These are phyloP conservation scores for Elymnias hypermnestra DNA, from an alignment of 1,140 invertebrate species.

Conservation along the genomic window DNA sequence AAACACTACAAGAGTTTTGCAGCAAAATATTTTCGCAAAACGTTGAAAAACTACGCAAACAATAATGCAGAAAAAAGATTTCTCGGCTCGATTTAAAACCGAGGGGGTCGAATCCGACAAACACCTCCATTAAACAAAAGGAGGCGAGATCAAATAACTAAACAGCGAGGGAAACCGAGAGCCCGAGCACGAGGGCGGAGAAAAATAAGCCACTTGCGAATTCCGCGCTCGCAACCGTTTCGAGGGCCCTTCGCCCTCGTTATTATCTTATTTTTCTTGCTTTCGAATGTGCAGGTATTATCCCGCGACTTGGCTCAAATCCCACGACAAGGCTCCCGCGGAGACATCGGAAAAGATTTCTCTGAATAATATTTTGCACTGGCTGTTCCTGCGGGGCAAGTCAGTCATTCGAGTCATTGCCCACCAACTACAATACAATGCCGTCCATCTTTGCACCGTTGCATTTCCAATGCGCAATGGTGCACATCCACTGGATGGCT, in stretches of 20 bases:
- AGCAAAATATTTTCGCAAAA: too few species aligned
- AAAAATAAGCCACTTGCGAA: conserved; percentile 36
- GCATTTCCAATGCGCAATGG: too few species aligned
- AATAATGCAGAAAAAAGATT: too few species aligned
- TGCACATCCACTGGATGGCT: too few species aligned
- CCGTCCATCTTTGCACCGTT: too few species aligned
- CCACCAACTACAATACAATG: too few species aligned
- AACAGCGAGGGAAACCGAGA: conserved; percentile 1
- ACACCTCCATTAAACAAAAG: conserved; percentile 9
- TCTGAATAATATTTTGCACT: too few species aligned
- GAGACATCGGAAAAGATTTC: too few species aligned
- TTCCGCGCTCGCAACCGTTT: conserved; percentile 36
- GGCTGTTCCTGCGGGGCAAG: too few species aligned
- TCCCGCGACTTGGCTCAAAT: conserved; percentile 3
- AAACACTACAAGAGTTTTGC: background rate
- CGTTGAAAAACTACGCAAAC: too few species aligned
- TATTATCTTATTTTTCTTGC: conserved; percentile 43
- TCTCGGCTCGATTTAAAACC: conserved; percentile 3
- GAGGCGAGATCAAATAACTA: conserved; percentile 5
- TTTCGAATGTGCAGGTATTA: conserved; percentile 18
- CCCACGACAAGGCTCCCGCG: background rate
- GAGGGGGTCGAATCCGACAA: background rate
- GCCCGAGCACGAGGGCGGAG: conserved; percentile 1
- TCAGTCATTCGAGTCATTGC: too few species aligned
- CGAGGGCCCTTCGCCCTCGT: conserved; percentile 31